phyloP scores from a whole-genome alignment of 2,113 vertebrate genomes.

The Terrapene triunguis region DNA sequence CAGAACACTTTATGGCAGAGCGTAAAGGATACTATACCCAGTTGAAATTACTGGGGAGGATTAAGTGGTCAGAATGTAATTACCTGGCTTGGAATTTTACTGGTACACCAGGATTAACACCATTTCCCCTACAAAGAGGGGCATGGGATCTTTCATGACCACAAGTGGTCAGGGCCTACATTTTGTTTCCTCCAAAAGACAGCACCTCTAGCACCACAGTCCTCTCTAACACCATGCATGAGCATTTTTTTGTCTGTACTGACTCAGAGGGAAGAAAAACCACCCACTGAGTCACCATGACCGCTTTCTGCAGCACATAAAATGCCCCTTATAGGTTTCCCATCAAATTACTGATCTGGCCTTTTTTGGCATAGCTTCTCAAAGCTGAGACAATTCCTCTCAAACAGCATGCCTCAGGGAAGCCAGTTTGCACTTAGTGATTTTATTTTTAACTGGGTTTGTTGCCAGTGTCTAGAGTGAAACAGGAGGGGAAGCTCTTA shows the following conservation, averaged over 20 bases:
- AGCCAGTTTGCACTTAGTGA: neutral
- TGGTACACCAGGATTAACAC: neutral
- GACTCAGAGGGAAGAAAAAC: constrained; percentile 14
- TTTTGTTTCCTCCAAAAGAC: neutral
- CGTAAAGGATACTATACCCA: neutral
- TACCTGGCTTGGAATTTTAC: neutral
- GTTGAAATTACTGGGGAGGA: neutral
- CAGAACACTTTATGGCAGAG: neutral
- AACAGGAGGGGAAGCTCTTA: neutral
- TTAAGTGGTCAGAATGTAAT: neutral
- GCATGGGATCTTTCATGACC: neutral
- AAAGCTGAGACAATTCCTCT: neutral
- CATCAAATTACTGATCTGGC: neutral
- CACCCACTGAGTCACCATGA: neutral
- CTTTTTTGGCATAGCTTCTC: neutral
- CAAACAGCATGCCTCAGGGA: neutral
- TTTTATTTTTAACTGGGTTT: neutral
- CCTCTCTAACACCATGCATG: fast-evolving
- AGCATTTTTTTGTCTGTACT: neutral
- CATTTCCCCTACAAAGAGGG: neutral
- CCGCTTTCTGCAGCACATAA: neutral
- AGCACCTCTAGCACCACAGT: neutral
- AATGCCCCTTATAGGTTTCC: neutral
- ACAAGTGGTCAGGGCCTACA: neutral
- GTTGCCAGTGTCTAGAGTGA: neutral